A percentile compares a stretch with the other conserved stretches of the same genome.
These are phyloP conservation scores for Cryptophagus acutangulus DNA, from an alignment of 2,888 invertebrate genomes.

Conservation along the genomic window DNA sequence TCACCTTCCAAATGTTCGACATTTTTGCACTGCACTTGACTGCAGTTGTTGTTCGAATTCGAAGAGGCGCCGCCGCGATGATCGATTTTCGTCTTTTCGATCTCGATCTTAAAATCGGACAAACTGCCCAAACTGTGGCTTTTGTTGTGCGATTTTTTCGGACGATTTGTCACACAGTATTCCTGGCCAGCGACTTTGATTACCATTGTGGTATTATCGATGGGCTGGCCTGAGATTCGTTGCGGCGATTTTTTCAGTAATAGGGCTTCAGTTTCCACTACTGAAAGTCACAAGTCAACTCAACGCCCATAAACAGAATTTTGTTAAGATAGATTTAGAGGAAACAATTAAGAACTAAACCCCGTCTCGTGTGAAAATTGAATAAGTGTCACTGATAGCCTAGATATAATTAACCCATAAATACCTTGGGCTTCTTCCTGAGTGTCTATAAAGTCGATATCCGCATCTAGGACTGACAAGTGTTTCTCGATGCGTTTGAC, in stretches of 20 bases:
- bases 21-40: conserved; percentile 9
- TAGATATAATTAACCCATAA: too few relatives aligned
- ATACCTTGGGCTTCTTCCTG: conserved; percentile 37
- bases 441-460: conserved; percentile 69
- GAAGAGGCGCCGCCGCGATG: conserved; percentile 19
- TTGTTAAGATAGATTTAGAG: too few relatives aligned
- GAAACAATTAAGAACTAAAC: too few relatives aligned
- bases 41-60: conserved; percentile 20
- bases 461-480: conserved; percentile 61
- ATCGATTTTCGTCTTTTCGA: conserved; percentile 39
- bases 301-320: too few relatives aligned
- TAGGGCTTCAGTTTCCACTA: too few relatives aligned
- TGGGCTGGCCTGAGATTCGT: conserved; percentile 33
- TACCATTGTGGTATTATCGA: conserved; percentile 46
- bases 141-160: conserved; percentile 39
- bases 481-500: conserved; percentile 64
- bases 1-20: background rate
- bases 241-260: conserved; percentile 37
- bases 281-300: too few relatives aligned
- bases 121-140: conserved; percentile 46
- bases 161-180: conserved; percentile 45
- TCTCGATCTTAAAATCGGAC: conserved; percentile 41
- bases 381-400: too few relatives aligned
- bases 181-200: conserved; percentile 48
- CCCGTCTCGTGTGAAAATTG: too few relatives aligned